Base-by-base conservation (phyloP, 2,113 vertebrate genomes). In the Eulemur rufifrons region DNA sequence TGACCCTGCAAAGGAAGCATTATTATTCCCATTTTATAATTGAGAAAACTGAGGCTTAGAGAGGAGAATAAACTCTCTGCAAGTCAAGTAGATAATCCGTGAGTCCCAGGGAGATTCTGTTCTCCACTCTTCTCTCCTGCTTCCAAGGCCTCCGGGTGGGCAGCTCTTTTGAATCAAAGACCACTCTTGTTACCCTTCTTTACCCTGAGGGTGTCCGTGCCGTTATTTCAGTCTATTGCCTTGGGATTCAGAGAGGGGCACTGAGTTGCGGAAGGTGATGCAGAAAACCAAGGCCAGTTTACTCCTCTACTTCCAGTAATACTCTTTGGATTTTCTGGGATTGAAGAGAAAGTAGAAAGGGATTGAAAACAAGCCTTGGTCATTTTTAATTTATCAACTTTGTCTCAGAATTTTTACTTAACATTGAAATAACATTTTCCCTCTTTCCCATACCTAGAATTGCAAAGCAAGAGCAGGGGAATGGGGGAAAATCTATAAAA, bases 401-500 rank as follows among this genome's bases (percentile, higher is more conserved):
- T 76, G 68, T 71, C 92, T 21, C 56, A 64, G 61, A 82, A 96
- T 92, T 97, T 95, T 94, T 95, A 66, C 61, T 96, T 96, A 95
- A 95, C 66, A 95, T 94, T 96, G 56, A 1, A 18, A 94, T 56
- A 85, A 50, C 89, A 95, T 97, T 89, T 85, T 96, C 86, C 86
- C 93, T 97, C 94, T 87, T 95, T 56, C 66, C 27, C 61, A 64
- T 4, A 39, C 59, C 94, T 97, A 90, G 42, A 86, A 97, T 97
- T 98, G 88, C 94, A 97, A 93, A 88, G 82, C 63, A 63, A 94
- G 82, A 97, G 91, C 95, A 90, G 83, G 86, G 82, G 90, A 96
- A 88, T 93, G 89, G 93, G 97, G 88, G 95, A 96, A 95, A 98
- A 98, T 98, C 95, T 97, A 98, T 98, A 98, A 98, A 89, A 97